Evolutionary conservation across 2,888 invertebrate genomes (phyloP), one percentile per base, ranked within the genome.

Genomic region (Linyphia triangularis): DNA sequence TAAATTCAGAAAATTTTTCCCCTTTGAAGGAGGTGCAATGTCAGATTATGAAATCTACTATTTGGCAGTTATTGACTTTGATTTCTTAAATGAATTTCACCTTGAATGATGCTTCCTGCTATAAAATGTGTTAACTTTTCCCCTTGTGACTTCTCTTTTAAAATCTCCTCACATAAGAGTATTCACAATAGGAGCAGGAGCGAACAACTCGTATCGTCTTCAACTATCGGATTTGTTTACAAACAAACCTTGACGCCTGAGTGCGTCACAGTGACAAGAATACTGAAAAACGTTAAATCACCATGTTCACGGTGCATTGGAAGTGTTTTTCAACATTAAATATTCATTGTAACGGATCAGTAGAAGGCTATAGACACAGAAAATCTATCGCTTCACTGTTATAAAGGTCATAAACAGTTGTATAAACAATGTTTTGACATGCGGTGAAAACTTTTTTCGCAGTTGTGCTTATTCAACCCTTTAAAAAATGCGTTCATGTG

Each of bases 201-300:
- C 16, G 16, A 70, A 70, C 70, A 70, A 70, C 70, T 70, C 70
- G 10, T 43, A 51, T 28, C 43, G 40, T 65, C 33, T 67, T 22
- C 3, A 19, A 5, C 22, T 7, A 37, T 72, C 26, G 16, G 13
- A 9, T 22, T 43, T 84, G 75, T 84, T 84, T 84, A 77, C 77
- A 67, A 73, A 73, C 59, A 73, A 59, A 59, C n/a, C 16, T 2
- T n/a, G 51, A 51, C 51, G 51, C 51, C 16, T 3, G 16, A 51
- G 13, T 51, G 51, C 51, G 51, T 51, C 51, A 51, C 51, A 3
- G 13, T 16, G n/a, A 5, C 51, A n/a, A n/a, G 51, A 9, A 16
- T 16, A 51, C 13, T 1, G 13, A 51, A 16, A 16, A 16, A 51
- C n/a, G n/a, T 51, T 51, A 51, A 51, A n/a, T 16, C 16, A 51